Conservation (phyloP, 37 sponge, comb jelly and placozoan genomes). For the Oopsacas minuta region DNA sequence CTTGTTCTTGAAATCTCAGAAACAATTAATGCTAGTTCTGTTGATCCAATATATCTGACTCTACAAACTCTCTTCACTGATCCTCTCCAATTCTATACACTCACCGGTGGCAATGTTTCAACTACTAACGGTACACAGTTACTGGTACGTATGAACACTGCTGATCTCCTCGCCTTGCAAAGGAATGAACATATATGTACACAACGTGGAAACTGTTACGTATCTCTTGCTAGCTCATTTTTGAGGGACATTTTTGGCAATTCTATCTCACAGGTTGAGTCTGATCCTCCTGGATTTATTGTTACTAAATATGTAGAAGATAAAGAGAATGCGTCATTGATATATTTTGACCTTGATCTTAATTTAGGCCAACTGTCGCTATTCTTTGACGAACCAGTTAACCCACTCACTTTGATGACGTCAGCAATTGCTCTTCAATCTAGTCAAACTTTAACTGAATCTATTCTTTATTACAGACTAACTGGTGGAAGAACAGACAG, state of each 20-base stretch:
- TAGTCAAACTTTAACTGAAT: not conserved
- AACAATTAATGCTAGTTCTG: slow-evolving; percentile 41
- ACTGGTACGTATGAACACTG: slow-evolving; percentile 22
- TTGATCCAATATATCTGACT: slow-evolving; percentile 33
- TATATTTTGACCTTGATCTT: slow-evolving; percentile 31
- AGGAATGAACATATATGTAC: slow-evolving; percentile 43
- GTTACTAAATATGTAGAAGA: slow-evolving; percentile 22
- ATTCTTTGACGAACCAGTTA: slow-evolving; percentile 57
- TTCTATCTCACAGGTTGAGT: slow-evolving; percentile 25
- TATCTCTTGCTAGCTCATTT: slow-evolving; percentile 21
- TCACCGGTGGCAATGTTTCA: slow-evolving; percentile 28
- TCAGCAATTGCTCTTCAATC: slow-evolving; percentile 26
- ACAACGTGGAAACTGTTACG: slow-evolving; percentile 68
- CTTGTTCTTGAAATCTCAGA: slow-evolving; percentile 27
- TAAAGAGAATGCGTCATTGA: not conserved
- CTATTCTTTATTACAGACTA: slow-evolving; percentile 34
- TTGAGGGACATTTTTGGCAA: slow-evolving; percentile 54
- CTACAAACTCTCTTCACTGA: slow-evolving; percentile 51
- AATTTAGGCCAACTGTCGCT: slow-evolving; percentile 36
- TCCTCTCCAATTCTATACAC: slow-evolving; percentile 30
- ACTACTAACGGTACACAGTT: slow-evolving; percentile 24
- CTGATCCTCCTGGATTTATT: slow-evolving; percentile 54
- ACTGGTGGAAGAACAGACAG: slow-evolving; percentile 48
- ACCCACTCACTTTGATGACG: slow-evolving; percentile 18
- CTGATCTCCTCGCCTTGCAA: slow-evolving; percentile 48